Evolutionary conservation across 2,888 invertebrate species (phyloP).

Genomic region (Leptopterna dolabrata): DNA sequence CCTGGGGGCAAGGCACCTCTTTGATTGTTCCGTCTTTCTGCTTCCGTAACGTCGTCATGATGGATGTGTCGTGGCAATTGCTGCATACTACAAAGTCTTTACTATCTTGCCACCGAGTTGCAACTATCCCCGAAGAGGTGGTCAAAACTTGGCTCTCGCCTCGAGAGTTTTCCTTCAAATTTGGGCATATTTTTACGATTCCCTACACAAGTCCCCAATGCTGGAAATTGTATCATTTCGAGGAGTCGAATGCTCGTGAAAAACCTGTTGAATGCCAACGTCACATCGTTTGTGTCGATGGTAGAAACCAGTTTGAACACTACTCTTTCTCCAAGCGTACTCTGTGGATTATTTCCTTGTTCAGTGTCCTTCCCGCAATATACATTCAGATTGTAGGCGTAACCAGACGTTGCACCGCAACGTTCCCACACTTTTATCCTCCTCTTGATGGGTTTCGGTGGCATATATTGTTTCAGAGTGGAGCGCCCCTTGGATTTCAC

Average conservation of each 20-base stretch:
- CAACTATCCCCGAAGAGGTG: conserved; percentile 27
- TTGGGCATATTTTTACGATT: conserved; percentile 1
- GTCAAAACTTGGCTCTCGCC: neutral
- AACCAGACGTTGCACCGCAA: conserved; percentile 58
- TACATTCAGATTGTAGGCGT: conserved; percentile 60
- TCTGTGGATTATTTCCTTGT: neutral
- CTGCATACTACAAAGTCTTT: conserved; percentile 64
- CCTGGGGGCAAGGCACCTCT: conserved; percentile 60
- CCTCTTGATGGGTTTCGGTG: conserved; percentile 60
- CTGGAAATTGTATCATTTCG: conserved; percentile 57
- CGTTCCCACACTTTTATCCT: conserved; percentile 60
- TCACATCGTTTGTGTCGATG: conserved; percentile 56
- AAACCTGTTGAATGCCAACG: conserved; percentile 57
- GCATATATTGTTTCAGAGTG: conserved; percentile 52
- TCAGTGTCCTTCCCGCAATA: conserved; percentile 56
- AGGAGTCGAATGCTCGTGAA: conserved; percentile 60
- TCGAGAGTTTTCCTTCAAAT: conserved; percentile 4
- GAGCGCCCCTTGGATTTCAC: conserved; percentile 58
- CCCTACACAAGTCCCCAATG: conserved; percentile 59
- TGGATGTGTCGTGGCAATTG: too few relatives aligned
- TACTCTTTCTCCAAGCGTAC: conserved; percentile 60
- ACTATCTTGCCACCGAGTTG: conserved; percentile 63
- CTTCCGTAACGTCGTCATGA: too few relatives aligned
- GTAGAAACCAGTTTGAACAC: conserved; percentile 59
- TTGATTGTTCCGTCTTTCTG: conserved; percentile 63